phyloP scores from a whole-genome alignment of 2,888 invertebrate species.

The Lithodes maja region DNA sequence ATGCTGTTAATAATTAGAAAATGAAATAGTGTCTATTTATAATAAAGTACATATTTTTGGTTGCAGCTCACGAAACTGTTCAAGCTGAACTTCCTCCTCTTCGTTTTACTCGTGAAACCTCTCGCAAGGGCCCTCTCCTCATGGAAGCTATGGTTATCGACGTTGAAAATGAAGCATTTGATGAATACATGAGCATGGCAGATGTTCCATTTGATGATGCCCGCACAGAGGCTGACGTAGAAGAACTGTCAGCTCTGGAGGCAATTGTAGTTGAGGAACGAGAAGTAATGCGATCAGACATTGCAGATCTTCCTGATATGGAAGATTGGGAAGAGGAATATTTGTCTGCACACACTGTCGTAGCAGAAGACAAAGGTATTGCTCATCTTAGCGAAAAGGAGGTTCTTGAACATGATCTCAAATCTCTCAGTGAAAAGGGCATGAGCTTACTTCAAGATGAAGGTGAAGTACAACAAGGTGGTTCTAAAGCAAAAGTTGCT shows the following conservation, averaged over 20 bases:
- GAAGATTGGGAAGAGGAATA: constrained; percentile 62
- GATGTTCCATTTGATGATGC: constrained; percentile 65
- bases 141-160: constrained; percentile 96
- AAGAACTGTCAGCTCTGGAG: constrained; percentile 65
- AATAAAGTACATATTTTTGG: not conserved
- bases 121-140: constrained; percentile 88
- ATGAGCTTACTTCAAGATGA: constrained; percentile 51
- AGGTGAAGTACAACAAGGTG: constrained; percentile 25
- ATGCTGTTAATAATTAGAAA: not conserved
- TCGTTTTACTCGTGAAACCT: constrained; percentile 91
- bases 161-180: constrained; percentile 88
- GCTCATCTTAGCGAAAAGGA: constrained; percentile 62
- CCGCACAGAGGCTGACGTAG: constrained; percentile 69
- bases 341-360: constrained; percentile 49
- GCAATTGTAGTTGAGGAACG: constrained; percentile 64
- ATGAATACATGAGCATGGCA: constrained; percentile 71
- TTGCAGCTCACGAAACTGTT: constrained; percentile 61
- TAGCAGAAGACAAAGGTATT: constrained; percentile 51
- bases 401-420: constrained; percentile 62
- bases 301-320: constrained; percentile 68
- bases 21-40: not conserved
- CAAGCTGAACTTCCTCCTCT: constrained; percentile 88
- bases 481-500: constrained; percentile 20
- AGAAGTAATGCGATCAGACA: constrained; percentile 65
- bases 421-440: constrained; percentile 65